Base-by-base conservation (phyloP, 2,888 invertebrate genomes). In the Matsumyia berberina region DNA sequence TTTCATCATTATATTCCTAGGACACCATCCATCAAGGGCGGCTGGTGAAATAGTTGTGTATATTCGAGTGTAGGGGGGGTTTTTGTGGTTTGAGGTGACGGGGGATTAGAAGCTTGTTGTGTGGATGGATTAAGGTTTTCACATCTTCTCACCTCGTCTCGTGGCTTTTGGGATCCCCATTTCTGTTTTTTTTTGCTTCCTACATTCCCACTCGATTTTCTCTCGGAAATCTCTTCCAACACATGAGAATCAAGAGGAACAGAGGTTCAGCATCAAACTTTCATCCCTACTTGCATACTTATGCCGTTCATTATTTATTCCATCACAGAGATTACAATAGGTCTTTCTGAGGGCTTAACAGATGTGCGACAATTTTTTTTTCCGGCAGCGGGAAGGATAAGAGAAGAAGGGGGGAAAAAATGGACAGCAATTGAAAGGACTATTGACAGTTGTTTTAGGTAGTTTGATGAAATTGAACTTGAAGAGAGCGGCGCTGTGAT, bases 301-400 rank as follows among this genome's bases (percentile, higher is more conserved):
- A 35, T 77, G 78, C 57, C 83, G 51, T 85, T 85, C 85, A 85
- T 80, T 85, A 85, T 70, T 79, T 79, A 85, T 80, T 85, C 85
- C 85, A 85, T 85, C 79, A 79, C 12, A 60, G 74, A 85, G 80
- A 85, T 85, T 85, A 85, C 85, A 83, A 73, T 44, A 42, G 73
- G 73, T 67, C 67, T 73, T 83, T 78, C n/a, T 42, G 39, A 55
- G 33, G 67, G 83, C 78, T 78, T 83, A 83, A 64, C 78, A 83
- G 83, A 83, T 83, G 79, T 66, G 73, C 17, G 73, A 73, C 55
- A 73, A 35, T 60, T 37, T 69, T 57, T 78, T 66, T 33, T 49
- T 24, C n/a, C n/a, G n/a, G n/a, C n/a, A n/a, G n/a, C 39, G 15
- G 11, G 9, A 8, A 2, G 29, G 51, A 70, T 46, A 46, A 24